Evolutionary conservation across 1,140 invertebrate species (phyloP).

Genomic region (Hetaerina americana): DNA sequence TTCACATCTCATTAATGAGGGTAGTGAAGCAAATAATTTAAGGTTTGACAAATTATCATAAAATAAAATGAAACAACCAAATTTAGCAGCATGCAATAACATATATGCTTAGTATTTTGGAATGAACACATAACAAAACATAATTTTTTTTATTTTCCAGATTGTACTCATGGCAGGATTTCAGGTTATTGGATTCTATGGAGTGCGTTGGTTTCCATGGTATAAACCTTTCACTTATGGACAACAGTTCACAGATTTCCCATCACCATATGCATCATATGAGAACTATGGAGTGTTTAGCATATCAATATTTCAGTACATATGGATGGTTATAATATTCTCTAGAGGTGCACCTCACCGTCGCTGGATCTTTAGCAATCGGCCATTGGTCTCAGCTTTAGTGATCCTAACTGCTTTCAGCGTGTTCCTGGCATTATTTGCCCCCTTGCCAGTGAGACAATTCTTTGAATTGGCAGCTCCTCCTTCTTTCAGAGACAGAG

Average conservation of each 20-base stretch:
- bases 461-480: background rate
- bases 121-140: too few species aligned
- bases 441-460: background rate
- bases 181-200: conserved; percentile 50
- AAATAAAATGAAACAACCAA: too few species aligned
- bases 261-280: conserved; percentile 34
- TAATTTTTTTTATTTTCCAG: background rate
- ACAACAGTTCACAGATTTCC: conserved; percentile 23
- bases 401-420: background rate
- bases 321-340: conserved; percentile 77
- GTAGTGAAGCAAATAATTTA: too few species aligned
- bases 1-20: too few species aligned
- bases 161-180: conserved; percentile 51
- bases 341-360: conserved; percentile 84
- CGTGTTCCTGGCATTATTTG: background rate
- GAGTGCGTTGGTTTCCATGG: conserved; percentile 31
- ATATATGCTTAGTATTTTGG: too few species aligned
- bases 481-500: background rate
- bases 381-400: background rate
- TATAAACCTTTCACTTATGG: conserved; percentile 18
- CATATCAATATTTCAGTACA: conserved; percentile 86
- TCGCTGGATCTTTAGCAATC: background rate
- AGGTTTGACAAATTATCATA: too few species aligned
- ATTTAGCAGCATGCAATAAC: too few species aligned
- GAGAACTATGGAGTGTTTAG: conserved; percentile 79